Evolutionary conservation across 1,140 invertebrate species (phyloP).

Genomic region (Caenorhabditis latens): DNA sequence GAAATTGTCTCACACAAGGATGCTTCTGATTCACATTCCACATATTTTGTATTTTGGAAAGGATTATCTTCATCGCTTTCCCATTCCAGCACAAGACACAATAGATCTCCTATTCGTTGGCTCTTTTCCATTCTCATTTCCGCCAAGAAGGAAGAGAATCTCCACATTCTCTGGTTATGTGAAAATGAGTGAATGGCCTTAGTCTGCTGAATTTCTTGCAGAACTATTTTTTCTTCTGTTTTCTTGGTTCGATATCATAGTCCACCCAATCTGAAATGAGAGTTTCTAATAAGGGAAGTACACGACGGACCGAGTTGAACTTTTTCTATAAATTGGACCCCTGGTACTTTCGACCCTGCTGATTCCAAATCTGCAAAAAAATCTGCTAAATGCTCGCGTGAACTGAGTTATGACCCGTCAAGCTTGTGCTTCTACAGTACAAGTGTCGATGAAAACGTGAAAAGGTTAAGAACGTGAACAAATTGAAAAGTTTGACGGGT

Average conservation of each 20-base stretch:
- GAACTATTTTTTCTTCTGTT: neutral
- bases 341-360: too few species aligned
- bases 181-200: neutral
- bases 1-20: neutral
- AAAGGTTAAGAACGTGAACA: too few species aligned
- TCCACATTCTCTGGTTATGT: neutral
- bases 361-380: too few species aligned
- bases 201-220: neutral
- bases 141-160: neutral
- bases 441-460: too few species aligned
- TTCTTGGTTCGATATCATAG: neutral
- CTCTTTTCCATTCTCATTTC: neutral
- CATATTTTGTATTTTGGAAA: conserved; percentile 17
- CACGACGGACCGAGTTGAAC: too few species aligned
- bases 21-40: neutral
- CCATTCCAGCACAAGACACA: conserved; percentile 7
- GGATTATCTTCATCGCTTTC: neutral
- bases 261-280: neutral
- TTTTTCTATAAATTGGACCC: too few species aligned
- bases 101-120: neutral
- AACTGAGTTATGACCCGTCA: too few species aligned
- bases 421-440: too few species aligned
- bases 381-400: too few species aligned
- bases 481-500: too few species aligned
- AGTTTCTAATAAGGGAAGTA: too few species aligned